Evolutionary conservation across 1,140 invertebrate genomes (phyloP).

Genomic region (Drosophila mayri): DNA sequence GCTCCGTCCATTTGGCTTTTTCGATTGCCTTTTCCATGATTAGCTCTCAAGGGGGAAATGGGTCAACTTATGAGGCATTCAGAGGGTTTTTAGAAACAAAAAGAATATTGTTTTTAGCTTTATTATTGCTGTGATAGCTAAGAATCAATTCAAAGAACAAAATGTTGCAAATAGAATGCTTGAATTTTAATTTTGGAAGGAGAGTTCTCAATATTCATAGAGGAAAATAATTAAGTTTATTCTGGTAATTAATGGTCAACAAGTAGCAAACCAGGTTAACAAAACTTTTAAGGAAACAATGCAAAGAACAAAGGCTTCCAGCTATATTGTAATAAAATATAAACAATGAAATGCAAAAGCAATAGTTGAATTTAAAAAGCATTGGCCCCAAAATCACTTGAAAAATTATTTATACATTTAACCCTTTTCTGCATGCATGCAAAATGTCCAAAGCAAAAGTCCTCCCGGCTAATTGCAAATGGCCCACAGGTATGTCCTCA

Average conservation of each 20-base stretch:
- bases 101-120: not conserved
- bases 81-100: not conserved
- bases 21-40: conserved; percentile 8
- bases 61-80: not conserved
- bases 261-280: not conserved
- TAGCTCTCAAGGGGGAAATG: not conserved
- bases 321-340: no score
- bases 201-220: no score
- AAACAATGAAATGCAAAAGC: not conserved
- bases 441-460: conserved; percentile 16
- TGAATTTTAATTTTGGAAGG: not conserved
- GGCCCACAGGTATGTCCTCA: conserved; percentile 31
- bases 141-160: not conserved
- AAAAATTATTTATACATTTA: conserved; percentile 43
- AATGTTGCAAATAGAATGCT: not conserved
- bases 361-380: no score
- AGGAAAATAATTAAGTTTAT: not conserved
- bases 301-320: not conserved
- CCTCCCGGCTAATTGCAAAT: conserved; percentile 67
- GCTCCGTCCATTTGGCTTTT: conserved; percentile 1
- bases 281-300: not conserved
- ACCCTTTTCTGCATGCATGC: conserved; percentile 59
- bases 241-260: not conserved
- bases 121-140: not conserved
- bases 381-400: not conserved